These are phyloP conservation scores for Caenorhabditis remanei DNA, from an alignment of 1,140 invertebrate species.

Conservation along the genomic window DNA sequence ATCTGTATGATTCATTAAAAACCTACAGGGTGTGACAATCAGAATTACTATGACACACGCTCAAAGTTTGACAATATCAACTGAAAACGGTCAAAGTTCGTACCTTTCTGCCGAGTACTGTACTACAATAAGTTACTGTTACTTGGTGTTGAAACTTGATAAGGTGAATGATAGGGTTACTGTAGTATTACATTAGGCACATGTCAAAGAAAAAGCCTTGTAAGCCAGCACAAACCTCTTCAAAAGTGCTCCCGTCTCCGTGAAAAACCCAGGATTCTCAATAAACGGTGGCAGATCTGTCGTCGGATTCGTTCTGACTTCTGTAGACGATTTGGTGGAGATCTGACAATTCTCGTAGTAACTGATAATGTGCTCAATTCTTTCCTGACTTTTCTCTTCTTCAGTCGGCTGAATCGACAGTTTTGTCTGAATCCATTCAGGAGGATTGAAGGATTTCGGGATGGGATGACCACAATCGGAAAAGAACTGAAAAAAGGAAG, in stretches of 20 bases:
- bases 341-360: conserved; percentile 61
- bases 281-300: neutral
- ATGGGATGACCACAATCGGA: conserved; percentile 83
- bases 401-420: conserved; percentile 81
- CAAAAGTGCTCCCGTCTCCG: neutral
- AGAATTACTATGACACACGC: too few relatives aligned
- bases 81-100: too few relatives aligned
- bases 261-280: neutral
- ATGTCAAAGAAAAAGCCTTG: neutral
- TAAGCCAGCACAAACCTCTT: conserved; percentile 3
- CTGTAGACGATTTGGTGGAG: neutral
- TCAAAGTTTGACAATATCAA: too few relatives aligned
- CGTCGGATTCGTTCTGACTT: neutral
- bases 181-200: too few relatives aligned
- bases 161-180: too few relatives aligned
- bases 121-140: neutral
- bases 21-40: too few relatives aligned
- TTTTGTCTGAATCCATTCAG: conserved; percentile 84
- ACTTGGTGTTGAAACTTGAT: too few relatives aligned
- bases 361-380: conserved; percentile 71
- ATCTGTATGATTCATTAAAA: too few relatives aligned
- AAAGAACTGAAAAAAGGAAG: conserved; percentile 66
- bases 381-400: conserved; percentile 76
- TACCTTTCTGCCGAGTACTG: too few relatives aligned
- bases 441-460: conserved; percentile 82